Evolutionary conservation across 2,797 vertebrate genomes (phyloP).

Genomic region (Mallotus villosus): DNA sequence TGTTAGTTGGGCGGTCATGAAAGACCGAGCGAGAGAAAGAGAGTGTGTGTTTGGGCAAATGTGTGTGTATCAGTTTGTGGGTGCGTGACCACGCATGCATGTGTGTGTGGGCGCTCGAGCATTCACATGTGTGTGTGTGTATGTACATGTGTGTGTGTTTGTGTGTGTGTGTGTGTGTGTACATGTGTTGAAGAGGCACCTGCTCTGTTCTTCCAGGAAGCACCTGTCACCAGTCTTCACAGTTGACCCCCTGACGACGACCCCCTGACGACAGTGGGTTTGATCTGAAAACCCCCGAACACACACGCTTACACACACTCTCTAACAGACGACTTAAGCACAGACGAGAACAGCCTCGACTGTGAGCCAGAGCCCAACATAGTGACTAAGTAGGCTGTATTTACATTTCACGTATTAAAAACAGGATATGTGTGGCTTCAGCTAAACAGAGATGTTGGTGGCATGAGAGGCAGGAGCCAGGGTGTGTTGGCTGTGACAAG

Average conservation of each 20-base stretch:
- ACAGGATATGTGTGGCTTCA: too few relatives aligned
- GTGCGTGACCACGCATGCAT: neutral
- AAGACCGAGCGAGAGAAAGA: neutral
- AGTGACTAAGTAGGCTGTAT: too few relatives aligned
- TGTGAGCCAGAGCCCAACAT: neutral
- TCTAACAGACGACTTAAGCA: conserved; percentile 71
- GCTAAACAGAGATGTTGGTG: neutral
- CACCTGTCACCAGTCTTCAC: conserved; percentile 72
- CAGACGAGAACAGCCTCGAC: neutral
- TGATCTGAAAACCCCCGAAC: conserved; percentile 64
- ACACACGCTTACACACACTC: conserved; percentile 46
- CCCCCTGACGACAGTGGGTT: conserved; percentile 72
- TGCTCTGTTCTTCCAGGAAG: conserved; percentile 71
- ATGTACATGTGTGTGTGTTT: conserved; percentile 4
- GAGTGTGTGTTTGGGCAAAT: neutral
- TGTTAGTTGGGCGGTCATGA: neutral
- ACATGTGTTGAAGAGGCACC: conserved; percentile 54
- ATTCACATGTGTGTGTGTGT: conserved; percentile 11
- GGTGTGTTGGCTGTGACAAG: neutral
- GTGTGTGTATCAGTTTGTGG: neutral
- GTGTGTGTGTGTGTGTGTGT: conserved; percentile 11
- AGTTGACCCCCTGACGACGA: conserved; percentile 62
- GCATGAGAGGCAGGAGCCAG: neutral
- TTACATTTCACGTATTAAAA: too few relatives aligned
- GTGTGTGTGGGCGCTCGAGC: conserved; percentile 8